Evolutionary conservation across 2,797 vertebrate species (phyloP), one percentile per base, ranked within the genome.

Genomic region (Syngnathus rostellatus): DNA sequence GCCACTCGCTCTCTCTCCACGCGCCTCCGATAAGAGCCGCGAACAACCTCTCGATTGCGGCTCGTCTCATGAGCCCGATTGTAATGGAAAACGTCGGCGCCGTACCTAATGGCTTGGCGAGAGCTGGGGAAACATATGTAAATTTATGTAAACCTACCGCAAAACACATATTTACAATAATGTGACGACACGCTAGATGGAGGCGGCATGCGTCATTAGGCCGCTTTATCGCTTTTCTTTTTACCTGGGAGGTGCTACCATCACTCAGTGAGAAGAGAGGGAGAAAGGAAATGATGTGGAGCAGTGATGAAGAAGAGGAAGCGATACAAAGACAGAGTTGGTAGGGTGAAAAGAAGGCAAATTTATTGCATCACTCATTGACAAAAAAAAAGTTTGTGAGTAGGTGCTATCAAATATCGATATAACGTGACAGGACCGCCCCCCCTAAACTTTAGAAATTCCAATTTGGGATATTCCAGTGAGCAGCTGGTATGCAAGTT

Each of bases 181-280:
- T 83, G 90, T 75, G 86, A 84, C 67, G 85, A 84, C 86, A 90
- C 83, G 88, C 85, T 78, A 16, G 82, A 92, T 92, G 89, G 88
- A 89, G 85, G 86, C 85, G 91, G 91, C 90, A 94, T 91, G 92
- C 92, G 82, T 93, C 93, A 94, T 94, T 95, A 94, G 92, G 88
- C 92, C 84, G 84, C 84, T 86, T 81, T 84, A 80, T 87, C 87
- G 88, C 71, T 16, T 90, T 87, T 85, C 84, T 69, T 84, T 31
- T 89, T 84, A 89, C 86, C 85, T 89, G 84, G 88, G 83, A 81
- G 72, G 81, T 76, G 83, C 83, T 83, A 89, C 90, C 88, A 90
- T 92, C 87, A 87, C 85, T 92, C 90, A 90, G 86, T 19, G 60
- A 23, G 41, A 3, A 21, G 40, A 87, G 19, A 51, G 19, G 11